Conservation (phyloP, 2,797 vertebrate species). For the Salarias fasciatus region DNA sequence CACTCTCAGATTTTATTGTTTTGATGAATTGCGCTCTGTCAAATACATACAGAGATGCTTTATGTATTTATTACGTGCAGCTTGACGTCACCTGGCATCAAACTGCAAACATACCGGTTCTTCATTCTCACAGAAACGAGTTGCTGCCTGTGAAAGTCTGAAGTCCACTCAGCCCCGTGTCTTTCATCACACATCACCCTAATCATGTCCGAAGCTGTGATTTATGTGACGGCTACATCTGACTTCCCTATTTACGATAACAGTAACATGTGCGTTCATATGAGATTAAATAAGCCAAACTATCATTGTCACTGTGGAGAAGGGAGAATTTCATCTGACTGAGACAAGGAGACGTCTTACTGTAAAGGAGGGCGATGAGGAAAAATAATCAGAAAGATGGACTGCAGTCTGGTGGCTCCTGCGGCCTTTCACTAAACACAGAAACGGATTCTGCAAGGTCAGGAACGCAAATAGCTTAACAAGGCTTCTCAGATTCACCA, state of each 20-base stretch:
- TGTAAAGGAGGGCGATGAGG: neutral
- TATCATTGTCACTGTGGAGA: neutral
- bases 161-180: constrained; percentile 19
- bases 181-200: constrained; percentile 17
- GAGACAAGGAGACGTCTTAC: constrained; percentile 26
- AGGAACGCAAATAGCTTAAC: constrained; percentile 29
- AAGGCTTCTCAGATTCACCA: constrained; percentile 25
- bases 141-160: constrained; percentile 5
- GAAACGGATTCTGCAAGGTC: constrained; percentile 39
- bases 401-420: neutral
- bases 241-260: neutral
- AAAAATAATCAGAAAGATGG: constrained; percentile 22
- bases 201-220: constrained; percentile 14
- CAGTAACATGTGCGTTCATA: constrained; percentile 2
- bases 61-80: neutral
- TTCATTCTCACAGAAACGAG: constrained; percentile 9
- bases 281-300: constrained; percentile 21
- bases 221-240: neutral
- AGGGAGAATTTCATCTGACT: neutral
- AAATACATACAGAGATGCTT: neutral
- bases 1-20: constrained; percentile 16
- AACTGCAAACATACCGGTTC: constrained; percentile 28
- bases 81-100: constrained; percentile 1
- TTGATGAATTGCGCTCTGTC: neutral
- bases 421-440: constrained; percentile 26